These are phyloP conservation scores for Trichacis sp. DNA, from an alignment of 2,888 invertebrate genomes.

Conservation along the genomic window DNA sequence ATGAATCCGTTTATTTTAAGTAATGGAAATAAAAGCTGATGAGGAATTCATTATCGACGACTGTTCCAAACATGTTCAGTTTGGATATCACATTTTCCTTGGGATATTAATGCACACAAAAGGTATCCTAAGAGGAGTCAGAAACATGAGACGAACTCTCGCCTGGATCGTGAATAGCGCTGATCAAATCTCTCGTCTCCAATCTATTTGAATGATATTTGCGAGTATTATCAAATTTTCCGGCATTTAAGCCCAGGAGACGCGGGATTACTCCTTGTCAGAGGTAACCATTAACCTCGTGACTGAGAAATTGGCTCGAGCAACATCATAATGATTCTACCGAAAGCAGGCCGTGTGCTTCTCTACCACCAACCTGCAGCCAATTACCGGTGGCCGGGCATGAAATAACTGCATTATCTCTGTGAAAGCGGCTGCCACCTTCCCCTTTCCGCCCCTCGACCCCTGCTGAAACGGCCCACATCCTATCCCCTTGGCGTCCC, in stretches of 20 bases:
- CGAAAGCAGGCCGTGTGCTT: slow-evolving; percentile 48
- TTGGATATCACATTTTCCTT: too few relatives aligned
- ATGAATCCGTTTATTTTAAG: too few relatives aligned
- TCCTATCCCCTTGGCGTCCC: slow-evolving; percentile 34
- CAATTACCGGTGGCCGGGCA: slow-evolving; percentile 66
- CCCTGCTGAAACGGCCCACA: slow-evolving; percentile 20
- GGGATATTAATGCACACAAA: too few relatives aligned
- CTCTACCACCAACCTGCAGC: slow-evolving; percentile 58
- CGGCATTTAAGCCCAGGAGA: slow-evolving; percentile 36
- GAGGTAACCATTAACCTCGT: slow-evolving; percentile 59
- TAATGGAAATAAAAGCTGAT: too few relatives aligned
- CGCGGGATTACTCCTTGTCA: slow-evolving; percentile 53
- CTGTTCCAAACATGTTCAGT: too few relatives aligned
- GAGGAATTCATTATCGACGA: too few relatives aligned
- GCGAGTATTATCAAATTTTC: slow-evolving; percentile 47
- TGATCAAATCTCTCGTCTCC: slow-evolving; percentile 27
- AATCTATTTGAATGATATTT: slow-evolving; percentile 24
- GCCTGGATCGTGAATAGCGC: slow-evolving; percentile 13
- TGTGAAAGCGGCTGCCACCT: slow-evolving; percentile 60
- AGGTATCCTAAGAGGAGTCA: too few relatives aligned
- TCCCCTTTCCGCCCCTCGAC: slow-evolving; percentile 27
- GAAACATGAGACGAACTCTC: slow-evolving; percentile 2
- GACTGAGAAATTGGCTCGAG: slow-evolving; percentile 62
- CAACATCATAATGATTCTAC: slow-evolving; percentile 59
- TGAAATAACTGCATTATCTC: slow-evolving; percentile 67